These are phyloP conservation scores for Sminthurides aquaticus DNA, from an alignment of 2,888 invertebrate genomes.

Conservation along the genomic window DNA sequence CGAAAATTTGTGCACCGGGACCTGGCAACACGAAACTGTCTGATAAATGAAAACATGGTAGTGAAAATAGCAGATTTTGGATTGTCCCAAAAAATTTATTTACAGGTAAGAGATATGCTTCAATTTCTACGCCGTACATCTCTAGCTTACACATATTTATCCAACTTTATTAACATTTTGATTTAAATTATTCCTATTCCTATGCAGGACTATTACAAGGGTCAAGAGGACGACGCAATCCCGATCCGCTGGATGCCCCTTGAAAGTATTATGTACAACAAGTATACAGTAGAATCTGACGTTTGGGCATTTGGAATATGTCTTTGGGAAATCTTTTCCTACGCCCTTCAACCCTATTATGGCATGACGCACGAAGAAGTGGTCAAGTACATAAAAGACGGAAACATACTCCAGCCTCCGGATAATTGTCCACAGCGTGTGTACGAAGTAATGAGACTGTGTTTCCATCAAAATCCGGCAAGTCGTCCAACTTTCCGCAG, in stretches of 20 bases:
- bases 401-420: conserved; percentile 80
- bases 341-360: conserved; percentile 91
- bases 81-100: conserved; percentile 86
- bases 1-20: conserved; percentile 93
- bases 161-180: neutral
- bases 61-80: conserved; percentile 98
- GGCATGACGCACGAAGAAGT: conserved; percentile 97
- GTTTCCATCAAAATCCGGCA: conserved; percentile 81
- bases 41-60: conserved; percentile 85
- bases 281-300: conserved; percentile 91
- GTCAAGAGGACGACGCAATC: conserved; percentile 89
- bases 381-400: conserved; percentile 78
- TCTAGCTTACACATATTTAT: neutral
- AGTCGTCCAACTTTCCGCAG: conserved; percentile 78
- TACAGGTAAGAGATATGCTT: conserved; percentile 47
- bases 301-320: conserved; percentile 97
- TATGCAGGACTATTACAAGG: conserved; percentile 83
- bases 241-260: conserved; percentile 98
- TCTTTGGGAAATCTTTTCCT: conserved; percentile 94
- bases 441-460: conserved; percentile 86
- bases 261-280: conserved; percentile 91
- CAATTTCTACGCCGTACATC: too few relatives aligned
- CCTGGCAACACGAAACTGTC: conserved; percentile 88
- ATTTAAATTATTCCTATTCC: neutral
- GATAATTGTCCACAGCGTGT: conserved; percentile 67